phyloP scores from a whole-genome alignment of 2,113 vertebrate species.

The Stictonetta naevosa region DNA sequence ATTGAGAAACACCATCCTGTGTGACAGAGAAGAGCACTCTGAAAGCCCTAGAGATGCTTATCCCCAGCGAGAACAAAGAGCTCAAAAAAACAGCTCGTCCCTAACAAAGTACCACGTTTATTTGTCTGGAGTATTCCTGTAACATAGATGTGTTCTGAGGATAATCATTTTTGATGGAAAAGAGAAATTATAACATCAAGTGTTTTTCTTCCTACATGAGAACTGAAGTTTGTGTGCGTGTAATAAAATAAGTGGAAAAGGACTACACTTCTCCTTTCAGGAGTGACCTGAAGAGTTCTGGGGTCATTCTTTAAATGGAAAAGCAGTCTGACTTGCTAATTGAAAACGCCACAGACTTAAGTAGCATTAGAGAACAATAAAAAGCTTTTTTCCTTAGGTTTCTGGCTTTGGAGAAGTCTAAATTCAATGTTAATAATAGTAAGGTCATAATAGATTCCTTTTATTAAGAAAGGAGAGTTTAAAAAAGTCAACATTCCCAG shows the following conservation, averaged over 20 bases:
- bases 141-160: no score
- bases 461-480: background rate
- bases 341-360: background rate
- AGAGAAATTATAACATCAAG: background rate
- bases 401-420: background rate
- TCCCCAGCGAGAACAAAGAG: background rate
- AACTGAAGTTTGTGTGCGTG: rapidly evolving
- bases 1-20: background rate
- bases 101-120: background rate
- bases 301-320: background rate
- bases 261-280: background rate
- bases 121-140: background rate
- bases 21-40: background rate
- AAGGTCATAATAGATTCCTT: background rate
- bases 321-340: background rate
- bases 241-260: background rate
- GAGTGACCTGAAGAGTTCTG: background rate
- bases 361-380: background rate
- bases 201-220: background rate
- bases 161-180: background rate
- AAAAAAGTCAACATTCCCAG: background rate
- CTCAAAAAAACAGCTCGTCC: rapidly evolving
- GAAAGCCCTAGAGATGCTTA: background rate
- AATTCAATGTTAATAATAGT: background rate
- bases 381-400: background rate